phyloP scores from a whole-genome alignment of 2,888 invertebrate genomes.

The Lutraria lutraria region DNA sequence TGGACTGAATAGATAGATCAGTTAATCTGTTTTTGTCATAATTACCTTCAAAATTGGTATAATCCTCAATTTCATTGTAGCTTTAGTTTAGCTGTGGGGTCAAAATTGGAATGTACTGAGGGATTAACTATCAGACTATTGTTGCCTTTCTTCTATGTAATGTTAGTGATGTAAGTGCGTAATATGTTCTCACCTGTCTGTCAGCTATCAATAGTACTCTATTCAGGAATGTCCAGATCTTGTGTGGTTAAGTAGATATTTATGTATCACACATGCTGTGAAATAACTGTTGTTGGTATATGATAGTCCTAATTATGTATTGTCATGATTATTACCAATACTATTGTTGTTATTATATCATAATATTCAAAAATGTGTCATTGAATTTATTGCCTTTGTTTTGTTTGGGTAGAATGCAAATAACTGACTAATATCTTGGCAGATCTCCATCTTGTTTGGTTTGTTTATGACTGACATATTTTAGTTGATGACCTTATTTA shows the following conservation, averaged over 20 bases:
- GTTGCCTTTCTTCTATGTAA: too few species aligned
- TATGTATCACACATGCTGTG: neutral
- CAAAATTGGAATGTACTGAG: too few species aligned
- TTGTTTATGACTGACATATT: neutral
- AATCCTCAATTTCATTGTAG: too few species aligned
- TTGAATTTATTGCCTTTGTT: slow-evolving; percentile 4
- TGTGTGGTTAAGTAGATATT: neutral
- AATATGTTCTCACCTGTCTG: neutral
- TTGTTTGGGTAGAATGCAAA: neutral
- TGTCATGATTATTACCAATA: neutral
- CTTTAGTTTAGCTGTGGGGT: too few species aligned
- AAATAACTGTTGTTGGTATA: neutral
- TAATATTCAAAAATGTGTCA: neutral
- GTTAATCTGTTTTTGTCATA: too few species aligned
- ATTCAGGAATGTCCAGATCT: slow-evolving; percentile 5
- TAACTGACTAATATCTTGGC: neutral
- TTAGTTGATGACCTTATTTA: neutral
- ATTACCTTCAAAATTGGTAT: too few species aligned
- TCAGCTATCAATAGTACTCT: neutral
- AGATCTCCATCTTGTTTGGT: neutral
- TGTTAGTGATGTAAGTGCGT: too few species aligned
- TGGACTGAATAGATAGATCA: too few species aligned
- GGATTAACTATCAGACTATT: too few species aligned
- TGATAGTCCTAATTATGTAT: slow-evolving; percentile 9
- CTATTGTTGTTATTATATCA: neutral